A percentile compares a stretch with the other conserved stretches of the same genome.
Evolutionary conservation across 2,113 vertebrate genomes (phyloP).

Genomic region (Cyanoderma ruficeps): DNA sequence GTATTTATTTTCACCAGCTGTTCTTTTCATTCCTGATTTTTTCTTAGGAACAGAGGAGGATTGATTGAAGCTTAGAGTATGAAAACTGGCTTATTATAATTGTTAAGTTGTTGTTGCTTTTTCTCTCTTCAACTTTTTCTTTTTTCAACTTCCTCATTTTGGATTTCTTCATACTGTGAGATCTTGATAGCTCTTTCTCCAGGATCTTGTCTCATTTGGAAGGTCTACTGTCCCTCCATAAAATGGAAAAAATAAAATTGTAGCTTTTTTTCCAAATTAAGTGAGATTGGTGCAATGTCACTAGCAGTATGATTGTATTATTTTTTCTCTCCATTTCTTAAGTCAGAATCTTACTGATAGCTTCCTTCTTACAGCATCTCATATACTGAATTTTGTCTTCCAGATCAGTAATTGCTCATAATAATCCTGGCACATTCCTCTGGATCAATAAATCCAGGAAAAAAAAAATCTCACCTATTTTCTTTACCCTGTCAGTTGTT

Average conservation of each 20-base stretch:
- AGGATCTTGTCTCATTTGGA: not conserved
- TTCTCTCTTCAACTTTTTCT: not conserved
- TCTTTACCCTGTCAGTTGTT: not conserved
- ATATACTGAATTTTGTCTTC: not conserved
- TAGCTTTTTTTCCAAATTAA: not conserved
- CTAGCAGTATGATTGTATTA: not conserved
- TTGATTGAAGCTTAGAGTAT: not conserved
- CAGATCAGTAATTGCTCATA: not conserved
- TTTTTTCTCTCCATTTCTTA: not conserved
- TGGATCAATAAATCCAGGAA: not conserved
- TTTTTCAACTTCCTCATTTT: not conserved
- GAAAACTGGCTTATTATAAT: not conserved
- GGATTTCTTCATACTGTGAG: not conserved
- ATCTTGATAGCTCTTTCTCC: not conserved
- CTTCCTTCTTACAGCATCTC: not conserved
- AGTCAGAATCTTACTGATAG: not conserved
- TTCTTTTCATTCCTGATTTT: not conserved
- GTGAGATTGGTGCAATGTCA: not conserved
- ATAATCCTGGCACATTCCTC: not conserved
- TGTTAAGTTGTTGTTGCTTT: not conserved
- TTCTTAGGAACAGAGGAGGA: not conserved
- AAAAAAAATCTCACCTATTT: not conserved
- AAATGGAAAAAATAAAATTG: not conserved
- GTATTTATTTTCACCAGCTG: not conserved
- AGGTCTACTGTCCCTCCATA: not conserved